A percentile compares a stretch with the other conserved stretches of the same genome.
phyloP scores from a whole-genome alignment of 2,888 invertebrate genomes.

The Polietes domitor region DNA sequence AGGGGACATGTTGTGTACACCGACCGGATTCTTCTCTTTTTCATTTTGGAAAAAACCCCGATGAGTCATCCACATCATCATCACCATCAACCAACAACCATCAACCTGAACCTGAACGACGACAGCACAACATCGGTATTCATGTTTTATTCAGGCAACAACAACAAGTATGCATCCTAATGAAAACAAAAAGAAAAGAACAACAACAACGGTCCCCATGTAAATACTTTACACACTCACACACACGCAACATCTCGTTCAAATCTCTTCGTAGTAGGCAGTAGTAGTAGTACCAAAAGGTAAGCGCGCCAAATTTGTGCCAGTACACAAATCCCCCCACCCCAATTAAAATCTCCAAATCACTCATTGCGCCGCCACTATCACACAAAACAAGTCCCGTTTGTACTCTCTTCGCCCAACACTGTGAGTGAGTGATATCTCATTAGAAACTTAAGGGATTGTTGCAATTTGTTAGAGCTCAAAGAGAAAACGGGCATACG shows the following conservation, averaged over 20 bases:
- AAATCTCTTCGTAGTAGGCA: constrained; percentile 51
- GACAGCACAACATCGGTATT: constrained; percentile 62
- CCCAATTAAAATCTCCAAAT: not conserved
- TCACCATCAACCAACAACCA: constrained; percentile 62
- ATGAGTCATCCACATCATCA: constrained; percentile 77
- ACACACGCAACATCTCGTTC: constrained; percentile 48
- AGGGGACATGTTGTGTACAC: constrained; percentile 59
- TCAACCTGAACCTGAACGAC: constrained; percentile 53
- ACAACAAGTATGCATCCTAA: constrained; percentile 60
- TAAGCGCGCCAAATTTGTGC: constrained; percentile 75
- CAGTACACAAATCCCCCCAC: not conserved
- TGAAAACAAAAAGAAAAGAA: constrained; percentile 70
- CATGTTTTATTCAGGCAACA: constrained; percentile 58
- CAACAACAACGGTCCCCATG: constrained; percentile 34
- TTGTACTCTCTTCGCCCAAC: not conserved
- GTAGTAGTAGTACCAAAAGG: constrained; percentile 64
- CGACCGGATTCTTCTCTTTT: constrained; percentile 42
- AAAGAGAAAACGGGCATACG: constrained; percentile 10
- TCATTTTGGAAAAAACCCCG: constrained; percentile 78
- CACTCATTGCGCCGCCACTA: not conserved
- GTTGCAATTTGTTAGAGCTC: not conserved
- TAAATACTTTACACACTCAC: constrained; percentile 17
- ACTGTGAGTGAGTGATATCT: constrained; percentile 4
- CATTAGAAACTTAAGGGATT: constrained; percentile 17
- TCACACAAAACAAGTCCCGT: constrained; percentile 24